Conservation (phyloP, 2,113 vertebrate species). For the Ptilorrhoa leucosticta region DNA sequence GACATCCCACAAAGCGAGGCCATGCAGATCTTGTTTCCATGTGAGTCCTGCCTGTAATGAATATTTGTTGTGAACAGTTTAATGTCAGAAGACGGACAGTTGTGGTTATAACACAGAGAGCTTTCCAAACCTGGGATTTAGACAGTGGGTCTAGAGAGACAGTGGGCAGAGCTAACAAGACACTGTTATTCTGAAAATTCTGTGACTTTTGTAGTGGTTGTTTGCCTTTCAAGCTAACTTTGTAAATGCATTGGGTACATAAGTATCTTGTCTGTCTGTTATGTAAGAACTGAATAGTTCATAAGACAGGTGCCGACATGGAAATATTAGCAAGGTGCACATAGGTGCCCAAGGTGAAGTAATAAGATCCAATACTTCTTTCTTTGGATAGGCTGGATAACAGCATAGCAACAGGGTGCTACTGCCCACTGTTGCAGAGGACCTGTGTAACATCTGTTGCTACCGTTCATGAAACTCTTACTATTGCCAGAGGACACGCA, state of each 20-base stretch:
- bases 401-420: neutral
- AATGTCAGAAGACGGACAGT: neutral
- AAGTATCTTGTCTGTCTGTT: neutral
- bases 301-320: rapidly evolving
- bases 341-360: neutral
- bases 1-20: neutral
- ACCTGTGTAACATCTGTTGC: neutral
- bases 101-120: neutral
- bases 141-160: neutral
- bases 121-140: neutral
- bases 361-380: neutral
- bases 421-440: neutral
- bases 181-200: neutral
- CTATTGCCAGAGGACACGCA: neutral
- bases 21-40: neutral
- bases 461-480: neutral
- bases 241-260: neutral
- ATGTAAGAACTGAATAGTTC: neutral
- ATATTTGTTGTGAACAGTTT: neutral
- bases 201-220: neutral
- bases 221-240: neutral
- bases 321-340: neutral
- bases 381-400: neutral
- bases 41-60: neutral
- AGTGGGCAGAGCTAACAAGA: too few relatives aligned